Conservation (phyloP, 2,888 invertebrate species). For the Phaedon cochleariae region DNA sequence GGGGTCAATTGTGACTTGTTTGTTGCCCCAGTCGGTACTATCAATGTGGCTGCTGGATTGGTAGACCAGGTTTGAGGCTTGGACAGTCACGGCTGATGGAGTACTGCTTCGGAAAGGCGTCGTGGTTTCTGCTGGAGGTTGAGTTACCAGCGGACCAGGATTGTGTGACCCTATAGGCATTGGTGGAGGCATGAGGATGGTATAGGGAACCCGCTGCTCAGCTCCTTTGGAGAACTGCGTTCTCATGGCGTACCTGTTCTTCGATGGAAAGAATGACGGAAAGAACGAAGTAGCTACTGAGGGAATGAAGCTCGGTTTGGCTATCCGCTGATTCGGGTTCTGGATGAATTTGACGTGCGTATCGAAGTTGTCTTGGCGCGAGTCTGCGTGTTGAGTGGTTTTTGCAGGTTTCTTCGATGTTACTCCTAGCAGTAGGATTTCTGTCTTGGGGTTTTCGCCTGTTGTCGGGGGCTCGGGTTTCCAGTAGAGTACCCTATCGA, state of each 20-base stretch:
- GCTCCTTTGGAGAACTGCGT: constrained; percentile 56
- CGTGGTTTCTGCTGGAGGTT: constrained; percentile 17
- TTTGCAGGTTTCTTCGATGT: constrained; percentile 73
- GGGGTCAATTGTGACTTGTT: constrained; percentile 17
- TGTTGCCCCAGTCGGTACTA: constrained; percentile 61
- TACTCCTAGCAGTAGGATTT: constrained; percentile 75
- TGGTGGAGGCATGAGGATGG: constrained; percentile 76
- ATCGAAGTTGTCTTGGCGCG: constrained; percentile 59
- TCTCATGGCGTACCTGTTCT: constrained; percentile 51
- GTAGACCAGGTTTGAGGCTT: constrained; percentile 72
- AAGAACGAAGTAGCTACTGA: constrained; percentile 58
- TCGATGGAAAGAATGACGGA: constrained; percentile 45
- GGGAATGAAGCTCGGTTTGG: constrained; percentile 58
- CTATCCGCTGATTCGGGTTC: constrained; percentile 54
- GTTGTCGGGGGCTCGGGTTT: constrained; percentile 66
- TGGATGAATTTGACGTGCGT: constrained; percentile 63
- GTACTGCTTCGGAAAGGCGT: constrained; percentile 28
- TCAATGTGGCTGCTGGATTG: constrained; percentile 67
- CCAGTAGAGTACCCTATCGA: constrained; percentile 85
- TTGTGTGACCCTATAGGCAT: constrained; percentile 47
- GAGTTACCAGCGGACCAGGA: constrained; percentile 28
- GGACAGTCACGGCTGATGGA: constrained; percentile 64
- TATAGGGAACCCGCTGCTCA: constrained; percentile 68
- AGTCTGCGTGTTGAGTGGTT: constrained; percentile 55
- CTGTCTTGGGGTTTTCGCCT: constrained; percentile 68